A percentile compares a stretch with the other conserved stretches of the same genome.
These are phyloP conservation scores for Rhinoderma darwinii DNA, from an alignment of 2,113 vertebrate species.

Conservation along the genomic window DNA sequence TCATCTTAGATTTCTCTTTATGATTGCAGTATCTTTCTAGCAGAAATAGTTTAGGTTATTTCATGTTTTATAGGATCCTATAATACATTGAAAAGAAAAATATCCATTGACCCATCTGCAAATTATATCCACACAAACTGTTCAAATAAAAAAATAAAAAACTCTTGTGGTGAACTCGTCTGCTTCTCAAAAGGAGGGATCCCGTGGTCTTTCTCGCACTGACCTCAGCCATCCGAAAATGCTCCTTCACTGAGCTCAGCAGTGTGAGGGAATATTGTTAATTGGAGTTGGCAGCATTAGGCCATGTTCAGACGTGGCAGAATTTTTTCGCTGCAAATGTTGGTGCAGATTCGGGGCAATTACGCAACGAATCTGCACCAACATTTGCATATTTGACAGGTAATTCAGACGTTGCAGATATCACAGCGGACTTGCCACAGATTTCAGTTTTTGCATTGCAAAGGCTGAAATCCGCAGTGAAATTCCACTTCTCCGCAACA, in stretches of 20 bases:
- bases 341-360: too few relatives aligned
- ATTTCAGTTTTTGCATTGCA: too few relatives aligned
- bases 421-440: too few relatives aligned
- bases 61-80: not conserved
- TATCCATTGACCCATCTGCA: not conserved
- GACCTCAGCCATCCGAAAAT: not conserved
- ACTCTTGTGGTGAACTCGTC: not conserved
- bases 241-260: not conserved
- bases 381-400: too few relatives aligned
- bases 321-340: too few relatives aligned
- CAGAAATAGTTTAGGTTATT: not conserved
- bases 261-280: not conserved
- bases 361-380: too few relatives aligned
- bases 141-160: not conserved
- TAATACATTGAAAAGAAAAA: not conserved
- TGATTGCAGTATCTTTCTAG: not conserved
- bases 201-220: not conserved
- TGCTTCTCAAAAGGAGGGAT: not conserved
- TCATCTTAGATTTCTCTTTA: not conserved
- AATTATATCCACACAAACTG: not conserved
- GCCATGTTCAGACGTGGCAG: too few relatives aligned
- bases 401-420: too few relatives aligned
- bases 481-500: too few relatives aligned
- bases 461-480: too few relatives aligned
- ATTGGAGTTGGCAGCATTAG: too few relatives aligned